Percentiles rank a stretch among this genome's conserved stretches.
Conservation (phyloP, 2,797 vertebrate species). For the Remorina albescens region DNA sequence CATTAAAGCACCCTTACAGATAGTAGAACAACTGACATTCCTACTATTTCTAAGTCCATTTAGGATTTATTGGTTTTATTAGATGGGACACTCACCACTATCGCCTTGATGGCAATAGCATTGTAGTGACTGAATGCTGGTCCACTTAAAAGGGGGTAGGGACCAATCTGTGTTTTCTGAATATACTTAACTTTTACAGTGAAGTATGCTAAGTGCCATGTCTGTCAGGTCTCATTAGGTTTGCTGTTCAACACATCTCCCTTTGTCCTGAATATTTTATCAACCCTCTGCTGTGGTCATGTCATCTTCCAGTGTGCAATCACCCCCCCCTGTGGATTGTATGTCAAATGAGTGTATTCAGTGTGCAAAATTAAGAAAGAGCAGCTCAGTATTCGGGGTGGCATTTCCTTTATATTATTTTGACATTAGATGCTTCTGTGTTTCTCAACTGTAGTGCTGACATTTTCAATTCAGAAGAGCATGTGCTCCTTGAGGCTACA, state of each 20-base stretch:
- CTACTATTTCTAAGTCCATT: constrained; percentile 15
- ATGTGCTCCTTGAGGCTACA: constrained; percentile 14
- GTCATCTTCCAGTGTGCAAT: constrained; percentile 15
- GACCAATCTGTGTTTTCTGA: constrained; percentile 37
- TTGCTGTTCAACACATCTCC: constrained; percentile 57
- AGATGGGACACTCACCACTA: constrained; percentile 15
- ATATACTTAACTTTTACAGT: constrained; percentile 22
- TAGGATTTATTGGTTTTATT: constrained; percentile 28
- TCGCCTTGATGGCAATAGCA: constrained; percentile 26
- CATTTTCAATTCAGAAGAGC: constrained; percentile 20
- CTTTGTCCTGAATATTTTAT: constrained; percentile 69
- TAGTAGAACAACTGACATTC: constrained; percentile 7
- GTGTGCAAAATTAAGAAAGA: constrained; percentile 37
- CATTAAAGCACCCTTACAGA: constrained; percentile 14
- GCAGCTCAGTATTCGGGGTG: constrained; percentile 20
- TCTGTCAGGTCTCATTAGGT: constrained; percentile 59
- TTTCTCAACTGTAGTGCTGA: constrained; percentile 30
- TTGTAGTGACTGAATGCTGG: constrained; percentile 18
- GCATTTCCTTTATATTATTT: constrained; percentile 35
- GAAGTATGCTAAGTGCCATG: constrained; percentile 45
- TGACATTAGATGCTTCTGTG: neutral
- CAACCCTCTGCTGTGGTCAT: constrained; percentile 31
- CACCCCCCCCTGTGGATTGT: neutral
- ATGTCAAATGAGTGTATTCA: constrained; percentile 20
- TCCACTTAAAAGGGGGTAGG: constrained; percentile 28